These are phyloP conservation scores for Empidonax alnorum DNA, from an alignment of 2,113 vertebrate species.

Conservation along the genomic window DNA sequence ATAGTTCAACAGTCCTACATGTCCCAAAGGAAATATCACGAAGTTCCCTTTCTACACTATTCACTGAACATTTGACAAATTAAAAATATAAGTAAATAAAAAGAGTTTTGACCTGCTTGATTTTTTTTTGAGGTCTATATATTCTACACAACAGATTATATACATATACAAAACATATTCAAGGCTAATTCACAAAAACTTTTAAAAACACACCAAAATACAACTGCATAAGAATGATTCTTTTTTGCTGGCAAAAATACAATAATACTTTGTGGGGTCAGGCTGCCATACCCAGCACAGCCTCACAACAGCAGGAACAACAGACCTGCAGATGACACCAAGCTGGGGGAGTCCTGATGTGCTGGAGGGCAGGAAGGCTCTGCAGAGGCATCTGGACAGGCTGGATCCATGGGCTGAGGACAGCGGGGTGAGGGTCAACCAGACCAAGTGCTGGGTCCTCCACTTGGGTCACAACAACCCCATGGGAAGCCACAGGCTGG, in stretches of 20 bases:
- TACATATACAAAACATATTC: background rate
- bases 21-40: background rate
- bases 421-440: background rate
- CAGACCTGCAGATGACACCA: background rate
- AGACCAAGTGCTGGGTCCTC: background rate
- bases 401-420: background rate
- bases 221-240: background rate
- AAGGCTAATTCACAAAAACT: background rate
- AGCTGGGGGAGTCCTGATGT: background rate
- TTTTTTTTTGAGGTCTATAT: background rate
- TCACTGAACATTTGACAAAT: background rate
- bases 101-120: background rate
- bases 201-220: background rate
- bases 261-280: background rate
- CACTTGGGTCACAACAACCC: background rate
- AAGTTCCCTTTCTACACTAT: background rate
- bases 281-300: background rate
- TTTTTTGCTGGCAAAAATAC: background rate
- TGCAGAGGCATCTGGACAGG: background rate
- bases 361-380: background rate
- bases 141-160: background rate
- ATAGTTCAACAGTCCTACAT: background rate
- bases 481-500: background rate
- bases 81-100: background rate
- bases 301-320: background rate